Evolutionary conservation across 1,140 invertebrate species (phyloP).

Genomic region (Globodera rostochiensis): DNA sequence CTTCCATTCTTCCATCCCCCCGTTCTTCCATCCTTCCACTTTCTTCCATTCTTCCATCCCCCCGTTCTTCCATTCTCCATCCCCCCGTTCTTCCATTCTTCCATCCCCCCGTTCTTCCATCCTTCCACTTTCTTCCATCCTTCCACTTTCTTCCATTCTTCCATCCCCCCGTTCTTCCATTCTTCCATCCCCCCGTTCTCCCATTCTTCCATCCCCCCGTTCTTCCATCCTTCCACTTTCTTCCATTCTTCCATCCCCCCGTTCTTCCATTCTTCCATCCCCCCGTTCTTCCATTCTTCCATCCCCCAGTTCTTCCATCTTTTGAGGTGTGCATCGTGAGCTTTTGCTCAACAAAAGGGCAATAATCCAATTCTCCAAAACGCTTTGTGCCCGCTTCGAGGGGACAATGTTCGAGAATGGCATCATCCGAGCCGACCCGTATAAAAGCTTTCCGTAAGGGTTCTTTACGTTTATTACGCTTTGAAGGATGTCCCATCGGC

Average conservation of each 20-base stretch:
- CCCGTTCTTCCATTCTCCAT: no score
- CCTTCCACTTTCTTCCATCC: no score
- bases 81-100: no score
- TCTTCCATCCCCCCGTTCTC: background rate
- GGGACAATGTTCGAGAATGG: slow-evolving; percentile 48
- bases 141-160: no score
- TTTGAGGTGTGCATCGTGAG: no score
- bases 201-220: background rate
- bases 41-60: no score
- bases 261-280: background rate
- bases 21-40: no score
- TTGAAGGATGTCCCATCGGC: slow-evolving; percentile 44
- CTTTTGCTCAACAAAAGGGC: background rate
- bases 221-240: no score
- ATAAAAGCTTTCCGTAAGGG: background rate
- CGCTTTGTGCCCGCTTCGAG: background rate
- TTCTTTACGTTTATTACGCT: background rate
- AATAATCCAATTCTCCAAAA: background rate
- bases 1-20: no score
- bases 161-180: no score
- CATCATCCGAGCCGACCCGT: slow-evolving; percentile 58
- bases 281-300: background rate
- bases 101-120: no score
- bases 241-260: no score
- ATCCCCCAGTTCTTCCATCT: background rate